Evolutionary conservation across 2,797 vertebrate genomes (phyloP).

Genomic region (Hydrophis major): DNA sequence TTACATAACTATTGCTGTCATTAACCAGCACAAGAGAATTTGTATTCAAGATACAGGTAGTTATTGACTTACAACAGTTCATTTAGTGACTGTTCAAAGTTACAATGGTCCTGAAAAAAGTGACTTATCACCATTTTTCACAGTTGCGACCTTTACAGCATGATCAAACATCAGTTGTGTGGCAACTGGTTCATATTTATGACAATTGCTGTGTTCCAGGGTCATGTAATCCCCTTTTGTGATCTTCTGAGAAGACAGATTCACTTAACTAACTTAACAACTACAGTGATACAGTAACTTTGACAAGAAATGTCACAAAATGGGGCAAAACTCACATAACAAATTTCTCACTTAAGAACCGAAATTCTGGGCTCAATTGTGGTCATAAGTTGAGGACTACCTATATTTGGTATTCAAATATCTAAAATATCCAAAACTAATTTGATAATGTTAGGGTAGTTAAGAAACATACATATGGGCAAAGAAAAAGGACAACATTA

Average conservation of each 20-base stretch:
- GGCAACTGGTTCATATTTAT: too few relatives aligned
- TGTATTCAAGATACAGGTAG: not conserved
- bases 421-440: not conserved
- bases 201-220: too few relatives aligned
- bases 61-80: not conserved
- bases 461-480: not conserved
- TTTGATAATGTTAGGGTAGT: not conserved
- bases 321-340: not conserved
- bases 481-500: not conserved
- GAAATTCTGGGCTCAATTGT: not conserved
- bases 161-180: too few relatives aligned
- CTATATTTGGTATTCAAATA: not conserved
- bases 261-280: not conserved
- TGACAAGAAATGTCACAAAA: not conserved
- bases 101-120: not conserved
- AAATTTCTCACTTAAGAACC: not conserved
- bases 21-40: not conserved
- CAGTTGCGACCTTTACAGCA: too few relatives aligned
- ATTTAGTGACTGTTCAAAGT: not conserved
- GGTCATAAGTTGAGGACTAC: not conserved
- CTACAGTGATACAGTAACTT: not conserved
- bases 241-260: not conserved
- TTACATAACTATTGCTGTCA: not conserved
- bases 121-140: not conserved
- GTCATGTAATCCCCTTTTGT: too few relatives aligned